Percentiles rank a stretch among this genome's conserved stretches.
phyloP scores from a whole-genome alignment of 2,797 vertebrate species.

The Sciurus vulgaris region DNA sequence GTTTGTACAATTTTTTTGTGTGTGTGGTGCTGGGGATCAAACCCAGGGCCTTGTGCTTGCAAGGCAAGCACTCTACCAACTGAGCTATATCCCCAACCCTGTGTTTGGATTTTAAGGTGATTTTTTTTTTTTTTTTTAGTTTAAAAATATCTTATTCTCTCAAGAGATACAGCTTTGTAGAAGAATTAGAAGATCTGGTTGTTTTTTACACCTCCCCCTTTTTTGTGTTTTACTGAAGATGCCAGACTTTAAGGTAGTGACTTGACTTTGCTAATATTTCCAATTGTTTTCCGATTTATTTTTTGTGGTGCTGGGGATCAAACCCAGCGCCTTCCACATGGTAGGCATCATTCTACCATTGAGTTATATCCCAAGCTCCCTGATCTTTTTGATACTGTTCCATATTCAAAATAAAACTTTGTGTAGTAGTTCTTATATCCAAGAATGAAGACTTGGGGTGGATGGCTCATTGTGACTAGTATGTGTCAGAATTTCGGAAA shows the following conservation, averaged over 20 bases:
- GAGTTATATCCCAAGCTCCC: background rate
- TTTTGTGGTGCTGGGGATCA: background rate
- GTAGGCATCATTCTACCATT: background rate
- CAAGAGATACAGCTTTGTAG: background rate
- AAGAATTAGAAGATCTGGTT: background rate
- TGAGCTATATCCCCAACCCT: too few species aligned
- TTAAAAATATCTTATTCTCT: slow-evolving; percentile 28
- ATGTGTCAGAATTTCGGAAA: slow-evolving; percentile 46
- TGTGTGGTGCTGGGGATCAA: too few species aligned
- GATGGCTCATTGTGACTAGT: background rate
- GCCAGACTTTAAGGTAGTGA: background rate
- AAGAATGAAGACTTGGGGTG: background rate
- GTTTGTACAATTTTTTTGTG: background rate
- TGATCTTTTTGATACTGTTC: background rate
- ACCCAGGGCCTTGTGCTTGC: too few species aligned
- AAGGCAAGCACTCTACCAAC: too few species aligned
- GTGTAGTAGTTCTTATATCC: background rate
- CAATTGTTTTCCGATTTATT: slow-evolving; percentile 30
- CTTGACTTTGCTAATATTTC: background rate
- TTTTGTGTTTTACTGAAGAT: slow-evolving; percentile 42
- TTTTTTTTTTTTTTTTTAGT: slow-evolving; percentile 33
- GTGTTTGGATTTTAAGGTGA: background rate
- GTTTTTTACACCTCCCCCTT: background rate
- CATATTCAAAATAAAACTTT: slow-evolving; percentile 1
- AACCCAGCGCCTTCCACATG: too few species aligned